Base-by-base conservation (phyloP, 2,797 vertebrate species). In the Clarias pachynema region DNA sequence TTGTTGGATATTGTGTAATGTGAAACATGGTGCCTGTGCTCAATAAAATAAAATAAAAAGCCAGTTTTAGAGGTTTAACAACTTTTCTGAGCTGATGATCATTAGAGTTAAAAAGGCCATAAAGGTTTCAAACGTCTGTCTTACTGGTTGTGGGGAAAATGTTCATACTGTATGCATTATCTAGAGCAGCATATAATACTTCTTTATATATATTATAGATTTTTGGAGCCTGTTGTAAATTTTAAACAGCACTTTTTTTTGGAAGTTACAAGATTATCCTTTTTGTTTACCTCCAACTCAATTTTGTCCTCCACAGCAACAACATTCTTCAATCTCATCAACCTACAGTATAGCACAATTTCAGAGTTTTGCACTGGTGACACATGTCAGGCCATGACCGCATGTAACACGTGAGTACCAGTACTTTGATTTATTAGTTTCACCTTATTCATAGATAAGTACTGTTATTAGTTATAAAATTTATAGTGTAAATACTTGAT, bases 291-390 rank as follows among this genome's bases (percentile, higher is more conserved):
- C 62, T 62, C 4, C 9, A 73, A 73, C 34, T 72, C 29, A 4
- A 65, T 62, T 84, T 62, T 78, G 31, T 85, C 65, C 66, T 84
- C 24, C 37, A 81, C 95, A 99, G 98, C 98, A 63, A 99, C 98
- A 56, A 99, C 98, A 0, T 99, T 99, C 92, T 99, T 99, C 95
- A 99, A 99, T 92, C 98, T 99, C 89, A 98, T 99, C 93, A 99
- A 99, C 95, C 96, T 99, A 91, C 98, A 99, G 93, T 99, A 99
- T 93, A 99, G 98, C 96, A 99, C 98, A 93, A 97, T 99, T 95
- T 99, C 98, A 49, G 98, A 99, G 93, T 99, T 99, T 95, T 99
- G 98, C 96, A 99, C 98, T 22, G 98, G 96, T 84, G 97, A 99
- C 89, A 97, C 96, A 1, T 99, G 98, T 95, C 98, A 98, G 95